phyloP scores from a whole-genome alignment of 2,797 vertebrate species.

The Chrysocyon brachyurus region DNA sequence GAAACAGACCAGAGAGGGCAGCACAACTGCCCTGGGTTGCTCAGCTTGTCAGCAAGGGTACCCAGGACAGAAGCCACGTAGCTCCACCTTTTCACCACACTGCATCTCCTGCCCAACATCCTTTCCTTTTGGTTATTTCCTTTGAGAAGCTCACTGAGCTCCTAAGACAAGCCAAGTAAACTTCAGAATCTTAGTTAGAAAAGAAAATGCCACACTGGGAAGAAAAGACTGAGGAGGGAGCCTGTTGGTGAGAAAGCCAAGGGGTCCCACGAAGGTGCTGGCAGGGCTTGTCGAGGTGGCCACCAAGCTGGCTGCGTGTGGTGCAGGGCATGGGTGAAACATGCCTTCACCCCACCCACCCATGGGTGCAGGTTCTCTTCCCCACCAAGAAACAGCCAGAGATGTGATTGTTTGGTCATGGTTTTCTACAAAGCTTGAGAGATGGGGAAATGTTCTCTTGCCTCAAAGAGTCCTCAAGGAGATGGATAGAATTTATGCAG shows the following conservation, averaged over 20 bases:
- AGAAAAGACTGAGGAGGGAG: background rate
- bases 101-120: background rate
- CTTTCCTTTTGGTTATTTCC: background rate
- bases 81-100: fast-evolving
- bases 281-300: fast-evolving
- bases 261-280: fast-evolving
- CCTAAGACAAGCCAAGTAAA: background rate
- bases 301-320: fast-evolving
- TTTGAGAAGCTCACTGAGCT: background rate
- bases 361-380: background rate
- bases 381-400: background rate
- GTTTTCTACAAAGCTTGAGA: background rate
- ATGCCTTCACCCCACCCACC: fast-evolving
- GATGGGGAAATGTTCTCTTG: background rate
- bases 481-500: background rate
- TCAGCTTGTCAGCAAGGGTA: background rate
- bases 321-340: background rate
- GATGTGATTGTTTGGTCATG: background rate
- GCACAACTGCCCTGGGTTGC: background rate
- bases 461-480: background rate
- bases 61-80: too few relatives aligned
- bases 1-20: background rate
- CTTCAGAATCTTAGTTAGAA: background rate
- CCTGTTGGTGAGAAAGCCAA: background rate
- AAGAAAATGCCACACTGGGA: background rate